A percentile compares a stretch with the other conserved stretches of the same genome.
Evolutionary conservation across 2,113 vertebrate genomes (phyloP).

Genomic region (Abramis brama): DNA sequence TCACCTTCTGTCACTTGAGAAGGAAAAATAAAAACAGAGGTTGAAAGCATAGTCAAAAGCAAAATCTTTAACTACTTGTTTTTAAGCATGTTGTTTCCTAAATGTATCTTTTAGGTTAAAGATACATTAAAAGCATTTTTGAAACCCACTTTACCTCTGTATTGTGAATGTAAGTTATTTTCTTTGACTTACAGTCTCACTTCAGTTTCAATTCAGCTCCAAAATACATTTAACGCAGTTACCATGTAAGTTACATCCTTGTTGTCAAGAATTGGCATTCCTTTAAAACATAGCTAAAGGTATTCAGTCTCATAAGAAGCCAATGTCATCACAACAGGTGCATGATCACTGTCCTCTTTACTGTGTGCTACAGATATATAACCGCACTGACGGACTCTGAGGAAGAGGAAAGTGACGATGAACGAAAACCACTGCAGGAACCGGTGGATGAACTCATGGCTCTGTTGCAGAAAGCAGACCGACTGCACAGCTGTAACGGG

Average conservation of each 20-base stretch:
- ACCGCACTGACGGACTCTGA: slow-evolving; percentile 94
- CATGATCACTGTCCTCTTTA: no score
- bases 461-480: slow-evolving; percentile 82
- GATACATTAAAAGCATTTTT: not conserved
- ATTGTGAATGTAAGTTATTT: not conserved
- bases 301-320: not conserved
- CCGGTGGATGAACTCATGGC: slow-evolving; percentile 69
- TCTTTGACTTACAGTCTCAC: not conserved
- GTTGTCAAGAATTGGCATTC: not conserved
- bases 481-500: slow-evolving; percentile 78
- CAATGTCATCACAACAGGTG: not conserved
- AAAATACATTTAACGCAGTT: not conserved
- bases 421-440: not conserved
- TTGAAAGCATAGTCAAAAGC: not conserved
- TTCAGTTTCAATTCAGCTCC: not conserved
- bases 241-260: not conserved
- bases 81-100: slow-evolving; percentile 13
- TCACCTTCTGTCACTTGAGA: not conserved
- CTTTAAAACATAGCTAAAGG: not conserved
- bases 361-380: slow-evolving; percentile 83
- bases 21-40: not conserved
- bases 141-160: not conserved
- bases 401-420: slow-evolving; percentile 79
- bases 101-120: not conserved
- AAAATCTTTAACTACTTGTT: not conserved